Percentiles rank a stretch among this genome's conserved stretches.
Conservation (phyloP, 2,888 invertebrate species). For the Amblyteles armatorius region DNA sequence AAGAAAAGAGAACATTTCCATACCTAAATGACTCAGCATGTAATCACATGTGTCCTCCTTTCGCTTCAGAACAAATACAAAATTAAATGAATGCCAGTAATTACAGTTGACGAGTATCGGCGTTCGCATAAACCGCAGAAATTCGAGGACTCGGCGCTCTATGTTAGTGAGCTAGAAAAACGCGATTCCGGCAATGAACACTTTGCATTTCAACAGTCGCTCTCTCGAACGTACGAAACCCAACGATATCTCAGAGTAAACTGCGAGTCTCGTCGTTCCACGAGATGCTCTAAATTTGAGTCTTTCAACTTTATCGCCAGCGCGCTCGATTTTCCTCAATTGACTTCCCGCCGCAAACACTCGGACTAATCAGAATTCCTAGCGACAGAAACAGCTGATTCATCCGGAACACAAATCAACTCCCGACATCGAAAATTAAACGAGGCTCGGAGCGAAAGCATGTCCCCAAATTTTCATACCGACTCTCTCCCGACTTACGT, state of each 20-base stretch:
- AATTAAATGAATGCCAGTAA: too few species aligned
- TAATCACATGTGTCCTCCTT: too few species aligned
- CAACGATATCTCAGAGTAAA: too few species aligned
- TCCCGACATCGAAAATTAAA: background rate
- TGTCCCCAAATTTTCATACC: background rate
- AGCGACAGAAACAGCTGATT: slow-evolving; percentile 20
- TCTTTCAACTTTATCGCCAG: slow-evolving; percentile 40
- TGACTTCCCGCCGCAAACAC: slow-evolving; percentile 75
- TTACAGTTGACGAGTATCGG: background rate
- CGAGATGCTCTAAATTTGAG: background rate
- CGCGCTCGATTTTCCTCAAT: slow-evolving; percentile 76
- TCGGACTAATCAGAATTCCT: slow-evolving; percentile 71
- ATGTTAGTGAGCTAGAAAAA: too few species aligned
- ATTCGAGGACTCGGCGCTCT: too few species aligned
- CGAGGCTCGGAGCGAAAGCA: background rate
- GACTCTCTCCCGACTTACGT: background rate
- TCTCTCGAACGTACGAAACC: too few species aligned
- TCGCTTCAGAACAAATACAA: too few species aligned
- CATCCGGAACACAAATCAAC: background rate
- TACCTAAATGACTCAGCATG: too few species aligned
- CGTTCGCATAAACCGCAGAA: background rate
- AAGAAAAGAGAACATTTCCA: too few species aligned
- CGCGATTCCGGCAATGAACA: too few species aligned
- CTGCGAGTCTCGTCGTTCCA: background rate
- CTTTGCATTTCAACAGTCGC: too few species aligned